These are phyloP conservation scores for Capra hircus DNA, from an alignment of 2,113 vertebrate genomes.

Conservation along the genomic window DNA sequence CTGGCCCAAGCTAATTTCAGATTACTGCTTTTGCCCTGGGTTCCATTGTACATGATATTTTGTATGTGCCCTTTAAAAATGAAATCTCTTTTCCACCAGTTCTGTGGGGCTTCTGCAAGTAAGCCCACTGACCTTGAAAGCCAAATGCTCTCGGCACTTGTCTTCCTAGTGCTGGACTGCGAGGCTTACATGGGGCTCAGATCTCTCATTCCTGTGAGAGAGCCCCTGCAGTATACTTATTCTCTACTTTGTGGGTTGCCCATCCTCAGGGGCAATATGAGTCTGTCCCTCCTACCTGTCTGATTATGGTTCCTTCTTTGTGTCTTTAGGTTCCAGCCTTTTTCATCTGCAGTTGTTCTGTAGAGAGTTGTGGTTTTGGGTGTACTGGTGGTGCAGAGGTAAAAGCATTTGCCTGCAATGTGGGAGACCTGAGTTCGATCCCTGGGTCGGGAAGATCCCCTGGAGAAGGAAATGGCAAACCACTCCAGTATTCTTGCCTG, in stretches of 20 bases:
- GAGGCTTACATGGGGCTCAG: background rate
- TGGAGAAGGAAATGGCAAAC: no score
- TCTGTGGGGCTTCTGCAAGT: background rate
- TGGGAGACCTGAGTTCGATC: no score
- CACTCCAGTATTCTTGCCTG: no score
- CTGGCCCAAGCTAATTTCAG: background rate
- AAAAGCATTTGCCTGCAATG: no score
- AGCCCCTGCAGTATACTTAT: background rate
- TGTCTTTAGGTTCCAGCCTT: background rate
- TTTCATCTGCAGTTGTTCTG: background rate
- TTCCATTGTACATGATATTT: background rate
- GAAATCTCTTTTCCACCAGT: background rate
- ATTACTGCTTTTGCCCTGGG: background rate
- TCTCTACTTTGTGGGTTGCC: background rate
- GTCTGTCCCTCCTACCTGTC: background rate
- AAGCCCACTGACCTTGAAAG: background rate
- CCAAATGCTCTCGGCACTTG: background rate
- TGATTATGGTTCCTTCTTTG: background rate
- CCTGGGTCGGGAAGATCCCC: no score
- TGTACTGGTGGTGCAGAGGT: background rate
- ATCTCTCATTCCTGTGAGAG: background rate
- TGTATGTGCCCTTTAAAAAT: background rate
- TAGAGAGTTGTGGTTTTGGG: background rate
- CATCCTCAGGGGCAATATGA: background rate
- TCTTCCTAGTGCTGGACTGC: background rate